Percentiles rank a stretch among this genome's conserved stretches.
Conservation (phyloP, 2,113 vertebrate species). For the Cephalopterus ornatus region DNA sequence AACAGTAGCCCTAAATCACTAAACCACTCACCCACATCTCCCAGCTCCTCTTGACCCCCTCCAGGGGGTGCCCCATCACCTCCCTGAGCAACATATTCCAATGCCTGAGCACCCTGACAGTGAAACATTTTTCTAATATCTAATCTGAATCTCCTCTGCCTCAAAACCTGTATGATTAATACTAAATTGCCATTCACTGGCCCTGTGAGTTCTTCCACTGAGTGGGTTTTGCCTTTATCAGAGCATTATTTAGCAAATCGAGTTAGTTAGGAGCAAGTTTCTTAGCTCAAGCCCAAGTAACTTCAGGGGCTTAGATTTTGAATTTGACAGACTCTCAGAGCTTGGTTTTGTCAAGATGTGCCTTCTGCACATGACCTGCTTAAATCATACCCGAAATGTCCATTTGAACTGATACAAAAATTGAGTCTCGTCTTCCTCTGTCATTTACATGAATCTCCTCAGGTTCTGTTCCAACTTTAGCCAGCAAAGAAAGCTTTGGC, state of each 20-base stretch:
- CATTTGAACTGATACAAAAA: background rate
- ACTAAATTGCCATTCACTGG: background rate
- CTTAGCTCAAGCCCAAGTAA: background rate
- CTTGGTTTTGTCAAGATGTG: background rate
- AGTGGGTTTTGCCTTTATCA: background rate
- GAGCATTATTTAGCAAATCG: background rate
- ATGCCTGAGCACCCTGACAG: fast-evolving
- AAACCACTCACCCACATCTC: background rate
- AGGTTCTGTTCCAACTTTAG: background rate
- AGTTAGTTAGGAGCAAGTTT: background rate
- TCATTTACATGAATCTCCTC: background rate
- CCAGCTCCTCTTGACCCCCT: background rate
- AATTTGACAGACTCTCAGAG: background rate
- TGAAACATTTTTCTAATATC: fast-evolving
- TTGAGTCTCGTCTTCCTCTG: background rate
- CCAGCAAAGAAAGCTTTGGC: background rate
- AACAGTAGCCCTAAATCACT: background rate
- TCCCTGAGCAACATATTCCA: background rate
- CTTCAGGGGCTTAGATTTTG: background rate
- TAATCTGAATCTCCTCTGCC: too few species aligned
- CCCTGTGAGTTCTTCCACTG: background rate
- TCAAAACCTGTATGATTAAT: background rate
- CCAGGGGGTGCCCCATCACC: background rate
- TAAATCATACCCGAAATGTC: background rate
- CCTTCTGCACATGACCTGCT: background rate